Percentiles rank a stretch among this genome's conserved stretches.
These are phyloP conservation scores for Hemitrygon akajei DNA, from an alignment of 2,797 vertebrate genomes.

Conservation along the genomic window DNA sequence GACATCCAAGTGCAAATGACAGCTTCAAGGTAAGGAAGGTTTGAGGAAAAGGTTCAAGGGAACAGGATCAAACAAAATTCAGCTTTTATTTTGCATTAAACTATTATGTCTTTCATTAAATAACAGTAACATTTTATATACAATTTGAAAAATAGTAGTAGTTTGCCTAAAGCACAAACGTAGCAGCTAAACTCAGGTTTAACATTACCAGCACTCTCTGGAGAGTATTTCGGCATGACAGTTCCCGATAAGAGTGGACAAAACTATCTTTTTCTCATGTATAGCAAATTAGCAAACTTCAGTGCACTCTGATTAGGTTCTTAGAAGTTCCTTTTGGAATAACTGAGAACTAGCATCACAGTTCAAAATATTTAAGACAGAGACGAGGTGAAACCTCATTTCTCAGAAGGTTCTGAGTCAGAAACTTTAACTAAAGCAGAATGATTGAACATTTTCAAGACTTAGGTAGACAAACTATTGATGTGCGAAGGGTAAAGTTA, in stretches of 20 bases:
- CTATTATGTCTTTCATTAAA: not conserved
- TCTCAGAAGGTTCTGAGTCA: no score
- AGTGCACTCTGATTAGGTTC: no score
- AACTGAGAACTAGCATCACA: no score
- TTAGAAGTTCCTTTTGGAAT: no score
- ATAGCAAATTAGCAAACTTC: not conserved
- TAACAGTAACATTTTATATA: no score
- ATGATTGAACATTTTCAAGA: no score
- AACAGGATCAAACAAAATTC: not conserved
- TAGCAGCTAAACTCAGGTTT: not conserved
- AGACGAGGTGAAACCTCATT: no score
- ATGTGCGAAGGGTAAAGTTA: no score
- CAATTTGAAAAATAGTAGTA: not conserved
- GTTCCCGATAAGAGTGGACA: not conserved
- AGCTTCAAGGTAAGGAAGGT: not conserved
- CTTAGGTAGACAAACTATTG: no score
- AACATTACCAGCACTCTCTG: not conserved
- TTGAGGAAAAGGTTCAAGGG: not conserved
- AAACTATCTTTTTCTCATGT: not conserved
- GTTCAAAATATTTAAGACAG: no score
- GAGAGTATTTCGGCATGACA: not conserved
- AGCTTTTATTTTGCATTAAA: not conserved
- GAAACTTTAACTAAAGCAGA: no score
- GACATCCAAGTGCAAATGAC: not conserved
- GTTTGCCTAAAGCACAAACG: not conserved